phyloP scores from a whole-genome alignment of 2,797 vertebrate genomes.

The Alauda arvensis region DNA sequence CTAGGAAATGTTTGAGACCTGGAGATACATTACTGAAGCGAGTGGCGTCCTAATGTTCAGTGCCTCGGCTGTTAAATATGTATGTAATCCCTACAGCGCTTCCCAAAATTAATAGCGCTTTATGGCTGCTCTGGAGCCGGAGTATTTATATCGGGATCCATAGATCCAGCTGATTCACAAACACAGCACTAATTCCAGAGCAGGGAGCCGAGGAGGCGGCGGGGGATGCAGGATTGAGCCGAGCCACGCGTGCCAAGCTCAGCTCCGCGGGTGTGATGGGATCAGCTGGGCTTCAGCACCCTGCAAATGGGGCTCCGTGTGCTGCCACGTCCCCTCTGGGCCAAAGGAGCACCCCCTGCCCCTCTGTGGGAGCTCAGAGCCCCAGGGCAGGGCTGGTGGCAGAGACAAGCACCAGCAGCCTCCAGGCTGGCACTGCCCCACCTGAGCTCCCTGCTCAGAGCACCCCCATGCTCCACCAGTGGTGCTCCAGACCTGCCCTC shows the following conservation, averaged over 20 bases:
- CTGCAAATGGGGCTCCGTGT: not conserved
- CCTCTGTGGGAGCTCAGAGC: not conserved
- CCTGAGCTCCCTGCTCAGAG: not conserved
- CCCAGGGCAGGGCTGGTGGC: not conserved
- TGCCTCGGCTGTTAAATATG: slow-evolving; percentile 74
- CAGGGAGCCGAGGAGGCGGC: not conserved
- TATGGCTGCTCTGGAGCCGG: slow-evolving; percentile 67
- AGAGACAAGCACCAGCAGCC: too few species aligned
- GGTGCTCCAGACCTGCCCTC: not conserved
- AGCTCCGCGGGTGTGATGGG: rapidly evolving
- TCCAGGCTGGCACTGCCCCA: not conserved
- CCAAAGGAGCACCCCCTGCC: not conserved
- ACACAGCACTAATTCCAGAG: slow-evolving; percentile 71
- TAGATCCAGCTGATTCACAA: slow-evolving; percentile 65
- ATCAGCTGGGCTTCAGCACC: not conserved
- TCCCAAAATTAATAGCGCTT: slow-evolving; percentile 73
- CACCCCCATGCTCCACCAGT: rapidly evolving
- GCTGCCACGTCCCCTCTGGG: not conserved
- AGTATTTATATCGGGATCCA: slow-evolving; percentile 60
- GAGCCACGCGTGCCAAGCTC: not conserved
- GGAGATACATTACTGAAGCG: slow-evolving; percentile 74
- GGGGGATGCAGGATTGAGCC: not conserved
- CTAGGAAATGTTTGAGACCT: slow-evolving; percentile 74
- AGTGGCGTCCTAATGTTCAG: slow-evolving; percentile 67
- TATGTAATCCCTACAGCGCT: slow-evolving; percentile 71